These are phyloP conservation scores for Drosophila varians DNA, from an alignment of 1,140 invertebrate genomes.

Conservation along the genomic window DNA sequence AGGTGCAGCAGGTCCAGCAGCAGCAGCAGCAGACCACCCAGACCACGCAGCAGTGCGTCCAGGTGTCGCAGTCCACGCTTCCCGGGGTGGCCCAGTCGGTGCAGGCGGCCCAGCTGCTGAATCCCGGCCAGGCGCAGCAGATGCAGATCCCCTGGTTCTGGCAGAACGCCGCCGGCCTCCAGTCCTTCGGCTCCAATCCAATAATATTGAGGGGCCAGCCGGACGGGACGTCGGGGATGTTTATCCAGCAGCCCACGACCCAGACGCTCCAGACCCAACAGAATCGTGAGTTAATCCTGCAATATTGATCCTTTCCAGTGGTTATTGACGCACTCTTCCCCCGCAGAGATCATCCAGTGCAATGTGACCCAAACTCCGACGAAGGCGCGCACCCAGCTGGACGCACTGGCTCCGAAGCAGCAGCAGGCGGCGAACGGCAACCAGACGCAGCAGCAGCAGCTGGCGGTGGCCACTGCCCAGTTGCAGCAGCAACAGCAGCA, in stretches of 20 bases:
- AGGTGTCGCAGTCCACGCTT: conserved; percentile 87
- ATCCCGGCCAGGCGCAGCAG: conserved; percentile 86
- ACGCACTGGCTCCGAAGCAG: conserved; percentile 70
- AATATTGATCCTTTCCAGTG: conserved; percentile 8
- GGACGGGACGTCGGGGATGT: conserved; percentile 89
- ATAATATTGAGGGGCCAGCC: conserved; percentile 92
- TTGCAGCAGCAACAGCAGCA: conserved; percentile 67
- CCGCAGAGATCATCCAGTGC: conserved; percentile 80
- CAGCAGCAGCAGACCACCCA: conserved; percentile 79
- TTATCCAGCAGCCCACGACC: conserved; percentile 90
- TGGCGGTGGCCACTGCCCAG: conserved; percentile 56
- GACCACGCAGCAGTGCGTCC: conserved; percentile 86
- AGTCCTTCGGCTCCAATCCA: conserved; percentile 90
- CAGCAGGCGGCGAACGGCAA: conserved; percentile 21
- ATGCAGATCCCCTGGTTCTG: conserved; percentile 88
- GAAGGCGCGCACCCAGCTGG: conserved; percentile 69
- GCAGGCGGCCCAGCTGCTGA: conserved; percentile 87
- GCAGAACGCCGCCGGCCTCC: conserved; percentile 86
- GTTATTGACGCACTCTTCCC: not conserved
- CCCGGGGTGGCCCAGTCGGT: conserved; percentile 85
- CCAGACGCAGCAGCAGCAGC: conserved; percentile 59
- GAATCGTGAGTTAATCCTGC: conserved; percentile 67
- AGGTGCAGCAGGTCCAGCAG: conserved; percentile 43
- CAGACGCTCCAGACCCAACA: conserved; percentile 75
- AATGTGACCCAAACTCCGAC: conserved; percentile 77